These are phyloP conservation scores for Drosophila pseudotalamancana DNA, from an alignment of 2,888 invertebrate species.

Conservation along the genomic window DNA sequence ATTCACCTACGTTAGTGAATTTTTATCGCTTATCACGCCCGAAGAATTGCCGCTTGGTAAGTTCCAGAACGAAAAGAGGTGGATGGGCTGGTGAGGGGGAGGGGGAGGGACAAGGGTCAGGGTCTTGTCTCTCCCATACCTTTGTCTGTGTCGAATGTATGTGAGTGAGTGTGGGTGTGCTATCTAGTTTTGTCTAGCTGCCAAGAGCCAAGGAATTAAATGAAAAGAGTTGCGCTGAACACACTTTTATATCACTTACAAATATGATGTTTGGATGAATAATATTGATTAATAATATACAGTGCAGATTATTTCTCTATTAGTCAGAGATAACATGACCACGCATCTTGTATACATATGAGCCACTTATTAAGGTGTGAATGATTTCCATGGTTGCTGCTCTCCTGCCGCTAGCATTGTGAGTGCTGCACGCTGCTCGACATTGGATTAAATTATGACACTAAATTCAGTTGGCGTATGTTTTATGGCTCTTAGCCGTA, in stretches of 20 bases:
- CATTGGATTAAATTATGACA: slow-evolving; percentile 54
- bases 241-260: slow-evolving; percentile 32
- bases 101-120: slow-evolving; percentile 24
- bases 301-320: too few species aligned
- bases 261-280: neutral
- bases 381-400: slow-evolving; percentile 19
- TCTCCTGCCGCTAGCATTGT: slow-evolving; percentile 7
- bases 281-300: neutral
- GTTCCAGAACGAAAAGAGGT: slow-evolving; percentile 44
- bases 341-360: too few species aligned
- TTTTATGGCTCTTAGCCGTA: slow-evolving; percentile 37
- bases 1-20: slow-evolving; percentile 84
- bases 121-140: neutral
- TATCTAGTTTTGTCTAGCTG: slow-evolving; percentile 26
- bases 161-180: neutral
- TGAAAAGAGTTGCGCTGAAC: neutral
- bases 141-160: neutral
- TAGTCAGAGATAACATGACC: neutral
- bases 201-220: slow-evolving; percentile 37
- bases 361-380: too few species aligned
- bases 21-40: slow-evolving; percentile 84
- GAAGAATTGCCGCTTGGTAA: slow-evolving; percentile 84
- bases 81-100: too few species aligned
- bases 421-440: slow-evolving; percentile 21
- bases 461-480: slow-evolving; percentile 51